These are phyloP conservation scores for Ancistrus triradiatus DNA, from an alignment of 2,113 vertebrate species.

Conservation along the genomic window DNA sequence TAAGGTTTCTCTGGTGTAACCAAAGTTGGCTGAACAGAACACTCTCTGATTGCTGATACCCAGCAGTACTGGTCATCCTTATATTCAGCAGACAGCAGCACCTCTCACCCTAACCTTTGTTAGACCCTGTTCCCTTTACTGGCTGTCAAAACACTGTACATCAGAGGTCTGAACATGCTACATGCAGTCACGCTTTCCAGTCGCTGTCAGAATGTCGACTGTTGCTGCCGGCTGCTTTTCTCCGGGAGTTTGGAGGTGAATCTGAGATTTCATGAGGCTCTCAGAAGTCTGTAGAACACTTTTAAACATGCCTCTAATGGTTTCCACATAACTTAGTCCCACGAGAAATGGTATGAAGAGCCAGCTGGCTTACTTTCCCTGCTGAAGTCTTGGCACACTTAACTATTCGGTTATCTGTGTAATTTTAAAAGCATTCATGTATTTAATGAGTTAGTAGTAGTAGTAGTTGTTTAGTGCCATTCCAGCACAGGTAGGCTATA, in stretches of 20 bases:
- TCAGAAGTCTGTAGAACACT: conserved; percentile 13
- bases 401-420: too few species aligned
- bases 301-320: too few species aligned
- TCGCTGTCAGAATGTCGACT: conserved; percentile 15
- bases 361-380: too few species aligned
- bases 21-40: background rate
- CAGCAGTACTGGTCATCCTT: background rate
- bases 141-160: conserved; percentile 39
- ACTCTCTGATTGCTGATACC: conserved; percentile 6
- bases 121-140: conserved; percentile 5
- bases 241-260: background rate
- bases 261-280: conserved; percentile 10
- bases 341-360: too few species aligned
- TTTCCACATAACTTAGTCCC: too few species aligned
- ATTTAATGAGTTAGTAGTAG: too few species aligned
- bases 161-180: conserved; percentile 14
- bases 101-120: background rate
- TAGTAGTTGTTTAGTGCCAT: too few species aligned
- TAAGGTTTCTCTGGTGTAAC: too few species aligned
- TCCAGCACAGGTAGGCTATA: too few species aligned
- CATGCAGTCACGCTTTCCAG: conserved; percentile 13
- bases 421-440: too few species aligned
- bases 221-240: conserved; percentile 15
- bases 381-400: too few species aligned
- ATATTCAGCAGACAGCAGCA: background rate